Conservation (phyloP, 2,113 vertebrate species). For the Deroptyus accipitrinus region DNA sequence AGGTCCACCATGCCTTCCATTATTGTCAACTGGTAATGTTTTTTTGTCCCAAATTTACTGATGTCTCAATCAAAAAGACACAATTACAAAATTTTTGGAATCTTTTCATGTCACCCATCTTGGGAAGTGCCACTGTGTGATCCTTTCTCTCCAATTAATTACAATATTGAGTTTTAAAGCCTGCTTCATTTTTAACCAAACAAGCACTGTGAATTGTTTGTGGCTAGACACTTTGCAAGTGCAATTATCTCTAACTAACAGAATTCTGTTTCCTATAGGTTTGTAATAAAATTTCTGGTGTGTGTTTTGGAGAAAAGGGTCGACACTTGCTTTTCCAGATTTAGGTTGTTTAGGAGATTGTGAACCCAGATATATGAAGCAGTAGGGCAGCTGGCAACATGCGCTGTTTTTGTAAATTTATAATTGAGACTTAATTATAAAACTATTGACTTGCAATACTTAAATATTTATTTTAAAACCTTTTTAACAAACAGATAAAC, state of each 20-base stretch:
- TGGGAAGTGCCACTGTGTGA: conserved; percentile 2
- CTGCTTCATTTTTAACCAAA: conserved; percentile 42
- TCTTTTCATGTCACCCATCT: conserved; percentile 5
- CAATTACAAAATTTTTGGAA: conserved; percentile 26
- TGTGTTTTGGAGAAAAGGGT: neutral
- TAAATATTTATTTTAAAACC: neutral
- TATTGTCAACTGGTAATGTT: neutral
- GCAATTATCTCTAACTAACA: conserved; percentile 45
- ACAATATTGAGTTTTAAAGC: conserved; percentile 37
- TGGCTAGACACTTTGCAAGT: conserved; percentile 40
- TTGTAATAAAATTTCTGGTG: conserved; percentile 15
- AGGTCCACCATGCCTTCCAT: conserved; percentile 34
- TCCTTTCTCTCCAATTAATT: conserved; percentile 26
- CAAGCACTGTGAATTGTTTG: conserved; percentile 36
- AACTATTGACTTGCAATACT: neutral
- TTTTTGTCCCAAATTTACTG: neutral
- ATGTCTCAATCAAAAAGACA: conserved; percentile 27
- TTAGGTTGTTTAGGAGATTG: neutral
- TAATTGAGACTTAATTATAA: neutral
- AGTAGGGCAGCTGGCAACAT: neutral
- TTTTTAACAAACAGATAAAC: neutral
- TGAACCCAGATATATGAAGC: neutral
- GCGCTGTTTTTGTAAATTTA: neutral
- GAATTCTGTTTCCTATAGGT: conserved; percentile 22
- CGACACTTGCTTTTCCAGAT: neutral